Evolutionary conservation across 2,113 vertebrate genomes (phyloP).

Genomic region (Triplophysa rosa): DNA sequence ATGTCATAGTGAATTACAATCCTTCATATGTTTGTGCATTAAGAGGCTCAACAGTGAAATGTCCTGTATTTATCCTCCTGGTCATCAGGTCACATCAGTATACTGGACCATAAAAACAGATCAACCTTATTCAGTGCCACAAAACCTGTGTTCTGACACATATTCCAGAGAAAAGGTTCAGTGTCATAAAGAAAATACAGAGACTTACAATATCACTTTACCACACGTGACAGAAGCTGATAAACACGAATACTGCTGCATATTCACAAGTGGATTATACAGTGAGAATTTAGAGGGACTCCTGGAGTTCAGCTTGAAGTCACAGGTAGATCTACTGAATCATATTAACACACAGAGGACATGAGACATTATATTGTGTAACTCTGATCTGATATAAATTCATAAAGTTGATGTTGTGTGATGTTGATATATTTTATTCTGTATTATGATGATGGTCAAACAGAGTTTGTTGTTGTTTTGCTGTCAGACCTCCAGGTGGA

Average conservation of each 20-base stretch:
- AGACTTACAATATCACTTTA: slow-evolving; percentile 1
- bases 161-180: background rate
- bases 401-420: too few relatives aligned
- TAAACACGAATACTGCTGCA: slow-evolving; percentile 31
- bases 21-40: background rate
- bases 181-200: background rate
- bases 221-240: slow-evolving; percentile 12
- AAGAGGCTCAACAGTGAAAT: slow-evolving; percentile 5
- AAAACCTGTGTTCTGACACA: background rate
- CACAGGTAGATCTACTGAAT: slow-evolving; percentile 6
- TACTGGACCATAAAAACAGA: background rate
- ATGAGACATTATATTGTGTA: too few relatives aligned
- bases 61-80: background rate
- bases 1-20: slow-evolving; percentile 2
- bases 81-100: background rate
- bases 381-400: too few relatives aligned
- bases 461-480: background rate
- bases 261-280: fast-evolving
- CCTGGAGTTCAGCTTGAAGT: slow-evolving; percentile 19
- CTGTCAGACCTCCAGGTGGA: slow-evolving; percentile 26
- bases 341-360: too few relatives aligned
- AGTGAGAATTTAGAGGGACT: background rate
- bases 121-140: background rate
- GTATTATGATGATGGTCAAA: too few relatives aligned
- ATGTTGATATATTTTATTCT: too few relatives aligned